Evolutionary conservation across 2,888 invertebrate species (phyloP).

Genomic region (Thereva unica): DNA sequence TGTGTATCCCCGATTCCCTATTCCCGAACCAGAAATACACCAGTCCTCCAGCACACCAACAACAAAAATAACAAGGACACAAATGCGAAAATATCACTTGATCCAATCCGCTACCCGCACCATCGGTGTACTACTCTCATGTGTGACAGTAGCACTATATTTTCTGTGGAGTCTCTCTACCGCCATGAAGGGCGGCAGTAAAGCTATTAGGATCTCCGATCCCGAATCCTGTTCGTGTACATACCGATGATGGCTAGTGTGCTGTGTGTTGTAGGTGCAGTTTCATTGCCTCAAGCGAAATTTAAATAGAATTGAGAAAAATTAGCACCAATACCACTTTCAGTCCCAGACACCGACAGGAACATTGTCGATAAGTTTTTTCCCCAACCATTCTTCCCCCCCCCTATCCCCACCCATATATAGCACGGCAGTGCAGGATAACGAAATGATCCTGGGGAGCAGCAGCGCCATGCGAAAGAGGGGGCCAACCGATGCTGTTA

Average conservation of each 20-base stretch:
- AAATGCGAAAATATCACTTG: constrained; percentile 42
- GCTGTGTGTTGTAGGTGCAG: constrained; percentile 18
- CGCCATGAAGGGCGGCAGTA: constrained; percentile 25
- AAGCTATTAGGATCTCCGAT: constrained; percentile 16
- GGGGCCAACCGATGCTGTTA: neutral
- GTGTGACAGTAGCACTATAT: constrained; percentile 30
- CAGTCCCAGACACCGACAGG: neutral
- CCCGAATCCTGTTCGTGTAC: constrained; percentile 10
- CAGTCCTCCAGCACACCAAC: constrained; percentile 14
- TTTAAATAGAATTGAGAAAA: constrained; percentile 33
- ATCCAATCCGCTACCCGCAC: constrained; percentile 37
- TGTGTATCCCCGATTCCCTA: neutral
- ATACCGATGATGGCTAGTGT: constrained; percentile 1
- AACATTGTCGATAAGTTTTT: too few relatives aligned
- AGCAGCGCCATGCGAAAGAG: neutral
- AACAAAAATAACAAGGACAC: constrained; percentile 42
- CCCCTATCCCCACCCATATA: neutral
- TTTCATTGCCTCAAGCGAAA: constrained; percentile 21
- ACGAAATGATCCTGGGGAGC: too few relatives aligned
- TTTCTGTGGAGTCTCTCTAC: too few relatives aligned
- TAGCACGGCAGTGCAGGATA: neutral
- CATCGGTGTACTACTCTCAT: constrained; percentile 30
- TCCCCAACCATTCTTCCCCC: too few relatives aligned
- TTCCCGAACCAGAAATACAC: constrained; percentile 11
- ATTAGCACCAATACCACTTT: constrained; percentile 23